Conservation (phyloP, 2,797 vertebrate species). For the Tapirus indicus region DNA sequence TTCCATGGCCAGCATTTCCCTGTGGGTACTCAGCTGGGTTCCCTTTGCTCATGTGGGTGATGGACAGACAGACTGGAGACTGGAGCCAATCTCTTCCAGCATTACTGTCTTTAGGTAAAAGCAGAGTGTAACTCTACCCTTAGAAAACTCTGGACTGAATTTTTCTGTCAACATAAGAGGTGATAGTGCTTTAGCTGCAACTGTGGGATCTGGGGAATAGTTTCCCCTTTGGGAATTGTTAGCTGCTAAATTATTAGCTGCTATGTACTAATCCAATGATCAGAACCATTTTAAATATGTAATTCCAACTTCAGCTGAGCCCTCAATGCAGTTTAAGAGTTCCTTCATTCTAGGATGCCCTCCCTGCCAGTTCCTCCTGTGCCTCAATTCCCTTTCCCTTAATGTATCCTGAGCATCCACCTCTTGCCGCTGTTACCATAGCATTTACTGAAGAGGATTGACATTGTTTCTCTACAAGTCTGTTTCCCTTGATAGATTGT, state of each 20-base stretch:
- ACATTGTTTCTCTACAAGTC: background rate
- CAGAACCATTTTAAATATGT: background rate
- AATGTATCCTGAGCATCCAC: background rate
- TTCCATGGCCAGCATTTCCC: background rate
- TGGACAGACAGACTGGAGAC: background rate
- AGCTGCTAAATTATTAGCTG: no score
- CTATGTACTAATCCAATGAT: background rate
- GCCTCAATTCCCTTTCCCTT: background rate
- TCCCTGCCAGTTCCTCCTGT: background rate
- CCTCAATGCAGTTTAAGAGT: background rate
- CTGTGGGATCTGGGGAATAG: background rate
- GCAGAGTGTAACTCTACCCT: background rate
- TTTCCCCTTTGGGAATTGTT: background rate
- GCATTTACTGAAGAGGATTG: background rate
- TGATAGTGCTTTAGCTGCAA: background rate
- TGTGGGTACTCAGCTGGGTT: background rate
- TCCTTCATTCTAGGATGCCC: background rate
- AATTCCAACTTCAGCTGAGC: background rate
- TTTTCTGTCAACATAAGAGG: background rate
- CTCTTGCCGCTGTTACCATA: background rate
- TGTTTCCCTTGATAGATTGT: background rate
- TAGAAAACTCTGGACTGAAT: slow-evolving; percentile 2
- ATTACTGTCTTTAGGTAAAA: background rate
- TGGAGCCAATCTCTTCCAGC: background rate
- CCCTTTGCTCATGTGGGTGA: background rate